Evolutionary conservation across 1,140 invertebrate species (phyloP).

Genomic region (Harpegnathos saltator): DNA sequence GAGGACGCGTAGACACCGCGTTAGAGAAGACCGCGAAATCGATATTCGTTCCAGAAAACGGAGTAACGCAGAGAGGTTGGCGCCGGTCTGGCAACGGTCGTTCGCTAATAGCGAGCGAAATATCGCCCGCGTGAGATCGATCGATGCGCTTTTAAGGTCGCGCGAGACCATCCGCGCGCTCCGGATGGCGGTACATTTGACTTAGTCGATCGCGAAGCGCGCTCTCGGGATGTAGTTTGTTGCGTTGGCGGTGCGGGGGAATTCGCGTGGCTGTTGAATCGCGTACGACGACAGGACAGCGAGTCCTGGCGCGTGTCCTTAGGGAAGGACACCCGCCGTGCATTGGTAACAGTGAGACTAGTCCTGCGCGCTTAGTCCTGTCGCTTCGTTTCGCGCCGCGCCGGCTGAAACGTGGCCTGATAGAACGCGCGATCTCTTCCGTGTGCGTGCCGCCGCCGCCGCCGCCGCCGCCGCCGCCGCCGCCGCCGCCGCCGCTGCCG

Average conservation of each 20-base stretch:
- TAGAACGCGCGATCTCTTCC: constrained; percentile 43
- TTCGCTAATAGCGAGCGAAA: constrained; percentile 23
- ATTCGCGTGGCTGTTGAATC: not conserved
- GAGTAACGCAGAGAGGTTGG: constrained; percentile 59
- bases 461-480: not conserved
- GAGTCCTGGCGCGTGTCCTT: constrained; percentile 28
- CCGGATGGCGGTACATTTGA: constrained; percentile 35
- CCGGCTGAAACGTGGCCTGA: constrained; percentile 34
- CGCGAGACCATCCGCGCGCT: constrained; percentile 36
- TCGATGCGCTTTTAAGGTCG: constrained; percentile 60
- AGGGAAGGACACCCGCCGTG: constrained; percentile 42
- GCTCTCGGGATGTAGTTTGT: constrained; percentile 1
- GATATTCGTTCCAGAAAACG: constrained; percentile 74
- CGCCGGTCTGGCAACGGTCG: constrained; percentile 68
- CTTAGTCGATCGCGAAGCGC: constrained; percentile 7
- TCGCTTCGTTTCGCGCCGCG: constrained; percentile 35
- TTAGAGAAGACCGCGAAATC: constrained; percentile 64
- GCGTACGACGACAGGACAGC: not conserved
- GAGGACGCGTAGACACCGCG: constrained; percentile 27
- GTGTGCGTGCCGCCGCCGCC: constrained; percentile 22
- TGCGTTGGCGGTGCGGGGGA: constrained; percentile 18
- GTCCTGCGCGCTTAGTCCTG: constrained; percentile 35
- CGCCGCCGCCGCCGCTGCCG: not conserved
- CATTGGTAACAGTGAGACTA: constrained; percentile 43
- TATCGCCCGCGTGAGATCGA: constrained; percentile 63